Conservation (phyloP, 2,113 vertebrate species). For the Sula dactylatra region DNA sequence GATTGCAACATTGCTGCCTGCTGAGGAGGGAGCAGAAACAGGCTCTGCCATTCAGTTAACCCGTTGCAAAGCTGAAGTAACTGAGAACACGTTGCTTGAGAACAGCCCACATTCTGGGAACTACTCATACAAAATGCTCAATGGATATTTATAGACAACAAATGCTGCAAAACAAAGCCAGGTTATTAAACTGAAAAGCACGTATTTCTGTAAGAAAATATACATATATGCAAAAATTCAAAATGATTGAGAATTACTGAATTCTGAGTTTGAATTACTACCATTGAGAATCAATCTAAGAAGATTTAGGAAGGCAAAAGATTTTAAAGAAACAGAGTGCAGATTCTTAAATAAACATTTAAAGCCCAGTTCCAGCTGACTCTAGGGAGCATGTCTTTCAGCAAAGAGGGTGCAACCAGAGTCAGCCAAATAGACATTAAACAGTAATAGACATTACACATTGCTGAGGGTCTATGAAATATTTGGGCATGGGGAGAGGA, state of each 20-base stretch:
- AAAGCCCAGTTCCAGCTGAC: background rate
- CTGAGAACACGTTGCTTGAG: rapidly evolving
- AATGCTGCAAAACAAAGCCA: background rate
- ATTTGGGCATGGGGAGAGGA: background rate
- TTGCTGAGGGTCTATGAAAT: background rate
- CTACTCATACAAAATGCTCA: background rate
- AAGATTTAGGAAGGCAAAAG: background rate
- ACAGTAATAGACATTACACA: background rate
- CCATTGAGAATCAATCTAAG: background rate
- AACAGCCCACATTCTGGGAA: background rate
- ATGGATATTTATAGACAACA: background rate
- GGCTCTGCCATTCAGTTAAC: background rate
- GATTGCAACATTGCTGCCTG: background rate
- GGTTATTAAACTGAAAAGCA: background rate
- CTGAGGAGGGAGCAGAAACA: background rate
- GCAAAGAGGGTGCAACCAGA: background rate
- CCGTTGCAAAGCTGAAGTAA: background rate
- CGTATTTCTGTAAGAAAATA: background rate
- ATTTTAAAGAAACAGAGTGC: background rate
- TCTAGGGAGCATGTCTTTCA: background rate
- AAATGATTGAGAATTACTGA: background rate
- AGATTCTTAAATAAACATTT: background rate
- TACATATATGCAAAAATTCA: background rate
- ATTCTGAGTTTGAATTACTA: background rate
- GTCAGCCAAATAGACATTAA: background rate